Evolutionary conservation across 1,140 invertebrate species (phyloP).

Genomic region (Trissolcus basalis): DNA sequence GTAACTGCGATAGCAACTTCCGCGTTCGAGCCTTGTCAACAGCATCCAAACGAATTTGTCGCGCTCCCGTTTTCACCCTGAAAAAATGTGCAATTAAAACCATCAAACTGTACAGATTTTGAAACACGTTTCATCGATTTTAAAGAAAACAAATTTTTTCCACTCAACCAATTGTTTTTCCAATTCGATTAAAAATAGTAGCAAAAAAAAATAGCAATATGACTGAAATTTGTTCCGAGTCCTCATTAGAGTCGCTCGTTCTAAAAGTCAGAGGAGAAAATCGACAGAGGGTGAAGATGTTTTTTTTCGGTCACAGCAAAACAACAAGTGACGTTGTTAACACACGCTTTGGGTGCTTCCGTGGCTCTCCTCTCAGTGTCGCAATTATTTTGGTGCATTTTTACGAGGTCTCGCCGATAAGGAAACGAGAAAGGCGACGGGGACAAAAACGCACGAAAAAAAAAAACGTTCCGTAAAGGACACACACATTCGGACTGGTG

Average conservation of each 20-base stretch:
- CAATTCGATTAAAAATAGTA: too few species aligned
- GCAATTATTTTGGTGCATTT: conserved; percentile 40
- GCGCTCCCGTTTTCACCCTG: too few species aligned
- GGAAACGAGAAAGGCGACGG: conserved; percentile 39
- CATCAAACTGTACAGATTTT: too few species aligned
- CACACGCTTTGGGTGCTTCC: conserved; percentile 31
- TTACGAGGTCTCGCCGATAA: conserved; percentile 43
- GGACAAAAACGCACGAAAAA: conserved; percentile 26
- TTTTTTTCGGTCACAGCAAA: not conserved
- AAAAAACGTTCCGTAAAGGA: conserved; percentile 29
- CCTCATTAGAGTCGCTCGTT: too few species aligned
- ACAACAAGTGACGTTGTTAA: conserved; percentile 32
- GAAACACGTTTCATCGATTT: too few species aligned
- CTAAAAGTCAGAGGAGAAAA: not conserved
- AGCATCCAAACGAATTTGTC: too few species aligned
- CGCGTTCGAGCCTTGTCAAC: conserved; percentile 3
- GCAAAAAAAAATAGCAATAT: too few species aligned
- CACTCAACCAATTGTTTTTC: too few species aligned
- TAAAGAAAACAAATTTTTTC: too few species aligned
- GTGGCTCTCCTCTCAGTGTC: conserved; percentile 24
- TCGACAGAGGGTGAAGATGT: not conserved
- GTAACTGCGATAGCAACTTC: conserved; percentile 3
- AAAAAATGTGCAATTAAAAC: too few species aligned
- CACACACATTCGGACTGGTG: conserved; percentile 19
- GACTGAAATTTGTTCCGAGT: too few species aligned